Evolutionary conservation across 2,888 invertebrate species (phyloP), one percentile per base, ranked within the genome.

Genomic region (Drepanosiphum platanoidis): DNA sequence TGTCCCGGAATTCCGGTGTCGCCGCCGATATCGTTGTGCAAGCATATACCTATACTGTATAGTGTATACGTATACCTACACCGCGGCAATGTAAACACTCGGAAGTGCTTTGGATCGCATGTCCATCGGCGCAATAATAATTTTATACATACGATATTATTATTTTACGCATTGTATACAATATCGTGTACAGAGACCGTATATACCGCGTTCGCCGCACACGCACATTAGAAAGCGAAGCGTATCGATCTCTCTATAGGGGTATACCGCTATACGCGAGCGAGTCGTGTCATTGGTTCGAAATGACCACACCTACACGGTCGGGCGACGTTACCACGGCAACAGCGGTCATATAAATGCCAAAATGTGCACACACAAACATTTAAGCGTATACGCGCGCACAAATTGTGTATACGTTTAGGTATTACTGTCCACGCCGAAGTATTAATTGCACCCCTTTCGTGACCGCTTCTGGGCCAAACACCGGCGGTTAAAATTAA

Each of bases 281-380:
- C 52, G 68, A n/a, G 72, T 34, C 68, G 64, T 42, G 66, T 75
- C 84, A 86, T 87, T 87, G 87, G 87, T 86, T 72, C 84, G 80
- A 36, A 75, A 80, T 86, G 87, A 87, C 87, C 87, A 87, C 87
- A 86, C 87, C 86, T 81, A 84, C 75, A 84, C 75, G 74, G 75
- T 75, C 75, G 68, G 74, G 83, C 70, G 39, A 82, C 68, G 87
- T 87, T 78, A 77, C 81, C 86, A 86, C 71, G 86, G 86, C 68
- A 78, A 87, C 87, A 27, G 77, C 81, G 86, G 84, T 86, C 81
- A 77, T 71, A 70, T 81, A 86, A 86, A 80, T 75, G 74, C 58
- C 84, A 42, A 74, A 79, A 79, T 86, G 78, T 75, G 83, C 36
- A 52, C 75, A 9, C 74, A 39, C 34, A 78, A 9, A 71, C n/a